Base-by-base conservation (phyloP, 2,888 invertebrate species). In the Antheraea assamensis region DNA sequence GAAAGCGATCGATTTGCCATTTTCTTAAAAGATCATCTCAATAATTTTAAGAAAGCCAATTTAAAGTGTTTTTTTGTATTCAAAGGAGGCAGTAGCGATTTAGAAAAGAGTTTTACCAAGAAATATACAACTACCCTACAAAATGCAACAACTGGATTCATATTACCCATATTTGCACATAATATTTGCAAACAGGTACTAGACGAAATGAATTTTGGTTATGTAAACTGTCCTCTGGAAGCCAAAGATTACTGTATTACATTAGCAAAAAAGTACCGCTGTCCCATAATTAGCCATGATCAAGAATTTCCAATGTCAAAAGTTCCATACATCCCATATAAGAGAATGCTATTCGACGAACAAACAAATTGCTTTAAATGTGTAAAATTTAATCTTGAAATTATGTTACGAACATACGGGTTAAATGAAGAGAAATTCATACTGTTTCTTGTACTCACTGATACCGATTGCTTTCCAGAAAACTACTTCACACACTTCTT, bases 61-160 rank as follows among this genome's bases (percentile, higher is more conserved):
- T 74, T 89, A 0, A 80, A 79, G 72, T 88, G 87, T 66, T 83
- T 82, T 71, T 77, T 87, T 47, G 72, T 90, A n/a, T 82, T 89
- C 64, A 85, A 89, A 80, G 87, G 88, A 4, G 85, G 87, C 0
- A 79, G 84, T 49, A 31, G 73, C 21, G 75, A 83, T 30, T 74
- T 81, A 0, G 55, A 79, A 1, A 75, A 73, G 31, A 80, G 77
- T 73, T 72, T 83, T 2, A 55, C 75, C 66, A 42, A 61, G 47
- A 5, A 73, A 74, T 21, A 68, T 42, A 13, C 42, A 42, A 10
- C 13, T 10, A 42, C 13, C 30, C 19, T 1, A 66, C 17, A 15
- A 66, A 13, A 52, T 2, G 3, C 66, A 1, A 55, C 52, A 5
- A 7, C 52, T 1, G 72, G 58, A 61, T 15, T 55, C 24, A 35